Conservation (phyloP, 2,113 vertebrate species). For the Lanius ludovicianus region DNA sequence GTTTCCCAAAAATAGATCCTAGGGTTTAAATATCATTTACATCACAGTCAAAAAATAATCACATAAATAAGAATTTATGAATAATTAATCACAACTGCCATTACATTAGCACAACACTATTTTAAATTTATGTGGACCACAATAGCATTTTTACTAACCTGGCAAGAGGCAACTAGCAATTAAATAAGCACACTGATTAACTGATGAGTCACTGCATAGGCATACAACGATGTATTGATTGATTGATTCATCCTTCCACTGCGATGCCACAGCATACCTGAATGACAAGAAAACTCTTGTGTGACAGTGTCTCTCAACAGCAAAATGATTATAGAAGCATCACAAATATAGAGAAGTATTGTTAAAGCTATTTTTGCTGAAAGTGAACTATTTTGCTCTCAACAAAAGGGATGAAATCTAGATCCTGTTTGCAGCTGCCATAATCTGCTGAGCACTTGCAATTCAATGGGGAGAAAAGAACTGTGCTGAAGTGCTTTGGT, state of each 20-base stretch:
- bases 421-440: constrained; percentile 4
- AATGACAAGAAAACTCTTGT: not conserved
- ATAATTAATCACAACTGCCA: constrained; percentile 65
- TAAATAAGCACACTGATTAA: constrained; percentile 16
- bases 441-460: not conserved
- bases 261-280: not conserved
- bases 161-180: constrained; percentile 10
- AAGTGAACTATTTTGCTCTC: constrained; percentile 25
- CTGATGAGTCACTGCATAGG: not conserved
- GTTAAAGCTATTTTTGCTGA: not conserved
- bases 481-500: not conserved
- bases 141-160: constrained; percentile 1
- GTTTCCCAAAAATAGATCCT: constrained; percentile 55
- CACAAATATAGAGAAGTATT: not conserved
- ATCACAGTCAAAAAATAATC: constrained; percentile 66
- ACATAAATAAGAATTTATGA: constrained; percentile 73
- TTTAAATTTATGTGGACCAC: constrained; percentile 55
- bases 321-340: not conserved
- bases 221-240: not conserved
- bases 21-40: constrained; percentile 53
- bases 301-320: not conserved
- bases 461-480: not conserved
- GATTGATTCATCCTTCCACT: not conserved
- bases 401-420: constrained; percentile 38
- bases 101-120: constrained; percentile 50